Evolutionary conservation across 2,113 vertebrate genomes (phyloP), one percentile per base, ranked within the genome.

Genomic region (Oreochromis aureus): DNA sequence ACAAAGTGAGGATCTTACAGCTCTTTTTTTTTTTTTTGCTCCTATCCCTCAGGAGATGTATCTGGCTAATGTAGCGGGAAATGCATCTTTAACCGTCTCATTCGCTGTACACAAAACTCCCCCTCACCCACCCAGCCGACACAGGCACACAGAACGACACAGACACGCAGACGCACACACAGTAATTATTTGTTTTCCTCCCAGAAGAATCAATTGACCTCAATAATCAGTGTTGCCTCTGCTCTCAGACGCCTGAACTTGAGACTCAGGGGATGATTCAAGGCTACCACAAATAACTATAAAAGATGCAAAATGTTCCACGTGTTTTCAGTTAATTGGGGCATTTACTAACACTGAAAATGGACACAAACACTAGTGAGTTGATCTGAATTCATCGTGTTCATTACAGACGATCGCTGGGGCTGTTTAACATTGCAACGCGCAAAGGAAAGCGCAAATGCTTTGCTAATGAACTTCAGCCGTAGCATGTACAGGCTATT

Each of bases 41-140:
- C 18, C 81, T 18, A 54, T 94, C 91, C 91, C 95, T 92, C 89
- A 87, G 93, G 95, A 95, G 93, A 95, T 89, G 87, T 86, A 92
- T 93, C 90, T 89, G 91, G 73, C 92, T 96, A 96, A 96, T 95
- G 95, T 95, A 92, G 94, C 87, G 69, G 89, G 91, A 96, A 96
- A 95, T 92, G 88, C 90, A 93, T 88, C 89, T 92, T 95, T 95
- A 95, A 91, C 92, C 59, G 73, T 88, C 84, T 94, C 83, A 85
- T 94, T 94, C 16, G n/a, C 44, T 81, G 69, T 78, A 85, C 80
- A 88, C 86, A 85, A 71, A 80, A 19, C 83, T 24, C 66, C 44
- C 44, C 11, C 48, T 73, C 89, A 80, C 53, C 83, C 66, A 66
- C 36, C 32, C 39, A n/a, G 48, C 55, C 32, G 6, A 76, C 86